Percentiles rank a stretch among this genome's conserved stretches.
These are phyloP conservation scores for Tupaia tana DNA, from an alignment of 2,113 vertebrate species.

Conservation along the genomic window DNA sequence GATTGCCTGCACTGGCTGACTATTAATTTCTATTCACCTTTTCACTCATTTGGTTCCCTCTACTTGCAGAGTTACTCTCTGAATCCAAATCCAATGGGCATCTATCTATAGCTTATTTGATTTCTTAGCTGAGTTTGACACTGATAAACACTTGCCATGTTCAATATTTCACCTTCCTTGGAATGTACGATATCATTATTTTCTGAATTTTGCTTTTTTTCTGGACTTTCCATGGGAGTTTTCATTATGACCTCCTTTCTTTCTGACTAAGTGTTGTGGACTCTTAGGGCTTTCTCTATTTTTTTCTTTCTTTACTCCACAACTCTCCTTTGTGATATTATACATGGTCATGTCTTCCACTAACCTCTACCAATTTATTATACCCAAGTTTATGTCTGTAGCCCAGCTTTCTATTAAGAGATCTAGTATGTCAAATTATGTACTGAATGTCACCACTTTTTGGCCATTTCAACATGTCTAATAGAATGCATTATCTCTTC, in stretches of 20 bases:
- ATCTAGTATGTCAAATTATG: neutral
- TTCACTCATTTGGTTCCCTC: neutral
- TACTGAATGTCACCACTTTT: neutral
- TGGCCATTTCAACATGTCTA: neutral
- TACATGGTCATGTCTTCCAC: neutral
- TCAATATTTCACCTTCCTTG: slow-evolving; percentile 11
- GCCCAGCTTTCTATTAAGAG: slow-evolving; percentile 25
- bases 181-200: neutral
- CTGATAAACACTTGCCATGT: neutral
- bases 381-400: neutral
- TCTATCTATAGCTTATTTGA: neutral
- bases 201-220: slow-evolving; percentile 41
- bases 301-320: neutral
- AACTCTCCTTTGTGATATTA: neutral
- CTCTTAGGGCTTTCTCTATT: neutral
- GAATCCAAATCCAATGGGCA: neutral
- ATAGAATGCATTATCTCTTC: neutral
- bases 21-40: slow-evolving; percentile 12
- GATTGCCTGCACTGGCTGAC: neutral
- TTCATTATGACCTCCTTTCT: slow-evolving; percentile 41
- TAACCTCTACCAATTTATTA: neutral
- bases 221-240: neutral
- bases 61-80: neutral
- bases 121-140: neutral
- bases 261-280: neutral